These are phyloP conservation scores for Pentalonia nigronervosa DNA, from an alignment of 1,140 invertebrate genomes.

Conservation along the genomic window DNA sequence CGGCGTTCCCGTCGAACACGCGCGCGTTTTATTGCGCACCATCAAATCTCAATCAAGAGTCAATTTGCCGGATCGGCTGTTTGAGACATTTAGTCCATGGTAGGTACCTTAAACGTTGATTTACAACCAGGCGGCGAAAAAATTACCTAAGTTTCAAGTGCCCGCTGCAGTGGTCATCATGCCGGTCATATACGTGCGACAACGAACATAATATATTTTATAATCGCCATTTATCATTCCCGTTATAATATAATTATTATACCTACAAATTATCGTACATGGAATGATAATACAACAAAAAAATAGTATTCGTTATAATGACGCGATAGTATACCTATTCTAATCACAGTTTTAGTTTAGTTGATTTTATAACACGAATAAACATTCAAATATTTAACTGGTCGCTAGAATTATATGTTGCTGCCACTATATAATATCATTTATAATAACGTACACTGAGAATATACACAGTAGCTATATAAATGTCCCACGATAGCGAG, in stretches of 20 bases:
- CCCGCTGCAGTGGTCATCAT: background rate
- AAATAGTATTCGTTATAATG: background rate
- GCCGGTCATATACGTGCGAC: background rate
- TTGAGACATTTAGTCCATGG: background rate
- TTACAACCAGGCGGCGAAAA: background rate
- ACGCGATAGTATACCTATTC: background rate
- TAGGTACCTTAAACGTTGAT: constrained; percentile 20
- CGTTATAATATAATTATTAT: background rate
- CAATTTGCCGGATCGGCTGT: constrained; percentile 37
- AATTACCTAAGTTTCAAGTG: background rate
- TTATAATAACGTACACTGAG: background rate
- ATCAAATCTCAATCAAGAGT: constrained; percentile 49
- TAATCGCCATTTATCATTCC: background rate
- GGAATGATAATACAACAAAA: background rate
- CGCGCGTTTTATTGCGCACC: constrained; percentile 33
- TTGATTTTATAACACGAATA: background rate
- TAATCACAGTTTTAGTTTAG: background rate
- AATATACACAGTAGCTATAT: background rate
- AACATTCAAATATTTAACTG: background rate
- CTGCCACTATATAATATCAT: background rate
- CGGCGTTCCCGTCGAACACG: background rate
- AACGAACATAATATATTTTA: background rate
- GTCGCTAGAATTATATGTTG: background rate
- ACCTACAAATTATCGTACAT: background rate
- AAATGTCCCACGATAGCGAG: background rate